Evolutionary conservation across 2,888 invertebrate genomes (phyloP), one percentile per base, ranked within the genome.

Genomic region (Trichogramma dendrolimi): DNA sequence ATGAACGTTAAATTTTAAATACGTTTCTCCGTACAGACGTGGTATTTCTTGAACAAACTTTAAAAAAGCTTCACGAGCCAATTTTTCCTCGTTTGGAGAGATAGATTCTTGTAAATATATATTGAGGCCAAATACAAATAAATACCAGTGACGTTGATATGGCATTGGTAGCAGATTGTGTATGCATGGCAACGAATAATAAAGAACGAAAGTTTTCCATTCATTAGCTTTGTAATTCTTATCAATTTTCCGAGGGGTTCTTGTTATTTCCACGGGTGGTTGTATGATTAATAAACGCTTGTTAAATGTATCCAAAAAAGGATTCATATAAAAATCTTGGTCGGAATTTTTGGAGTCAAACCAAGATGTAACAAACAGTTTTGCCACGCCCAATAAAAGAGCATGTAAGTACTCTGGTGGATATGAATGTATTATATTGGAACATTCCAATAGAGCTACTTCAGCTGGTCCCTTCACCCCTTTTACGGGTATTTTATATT

Each of bases 401-500:
- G 46, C 44, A 11, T 68, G 66, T 63, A 67, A 62, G n/a, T 65
- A 67, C 10, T 68, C 66, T 4, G 65, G 64, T 14, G 65, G 63
- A 40, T 57, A 68, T 50, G 55, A 61, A 48, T 61, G 51, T n/a
- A 65, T 58, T 8, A 67, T 62, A 55, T 67, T 52, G 39, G 63
- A 61, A 43, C 52, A 7, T 10, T 64, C 60, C 11, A 67, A 11
- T 6, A 51, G 49, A 27, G 59, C 44, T 6, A 56, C 38, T 6
- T 55, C 10, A 7, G 60, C 52, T 10, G 48, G 49, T 2, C 61
- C 61, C 61, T 67, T 67, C 4, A 67, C 62, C 4, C 65, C 63
- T 54, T 61, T 64, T 3, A 61, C 48, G 6, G 55, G n/a, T 14
- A 10, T 60, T 11, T 41, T 40, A 1, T 14, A n/a, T 39, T 27